Percentiles rank a stretch among this genome's conserved stretches.
These are phyloP conservation scores for Coracopsis vasa DNA, from an alignment of 2,113 vertebrate species.

Conservation along the genomic window DNA sequence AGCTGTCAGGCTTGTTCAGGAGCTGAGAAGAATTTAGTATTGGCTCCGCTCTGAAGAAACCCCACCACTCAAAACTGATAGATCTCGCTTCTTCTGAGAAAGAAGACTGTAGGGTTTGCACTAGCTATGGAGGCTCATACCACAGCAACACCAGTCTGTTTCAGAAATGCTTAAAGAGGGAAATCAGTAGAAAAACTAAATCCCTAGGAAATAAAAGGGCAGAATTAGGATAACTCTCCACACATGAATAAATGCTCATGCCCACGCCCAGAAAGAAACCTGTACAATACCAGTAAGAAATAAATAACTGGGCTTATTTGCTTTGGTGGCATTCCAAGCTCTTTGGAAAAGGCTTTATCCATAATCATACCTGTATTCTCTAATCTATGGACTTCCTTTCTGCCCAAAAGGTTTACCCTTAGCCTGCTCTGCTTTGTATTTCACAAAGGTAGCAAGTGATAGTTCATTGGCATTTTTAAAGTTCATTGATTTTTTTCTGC, in stretches of 20 bases:
- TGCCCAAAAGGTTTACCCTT: neutral
- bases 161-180: neutral
- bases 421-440: neutral
- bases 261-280: neutral
- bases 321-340: neutral
- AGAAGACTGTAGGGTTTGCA: neutral
- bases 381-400: neutral
- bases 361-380: neutral
- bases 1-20: neutral
- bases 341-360: neutral
- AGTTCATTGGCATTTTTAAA: neutral
- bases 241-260: neutral
- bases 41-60: neutral
- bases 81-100: neutral
- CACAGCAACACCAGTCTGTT: neutral
- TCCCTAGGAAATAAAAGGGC: neutral
- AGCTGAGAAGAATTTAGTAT: neutral
- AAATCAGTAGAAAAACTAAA: neutral
- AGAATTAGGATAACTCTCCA: neutral
- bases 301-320: neutral
- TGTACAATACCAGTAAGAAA: neutral
- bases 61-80: neutral
- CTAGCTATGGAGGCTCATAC: neutral
- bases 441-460: neutral
- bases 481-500: neutral